phyloP scores from a whole-genome alignment of 2,113 vertebrate genomes.

The Cheilinus undulatus region DNA sequence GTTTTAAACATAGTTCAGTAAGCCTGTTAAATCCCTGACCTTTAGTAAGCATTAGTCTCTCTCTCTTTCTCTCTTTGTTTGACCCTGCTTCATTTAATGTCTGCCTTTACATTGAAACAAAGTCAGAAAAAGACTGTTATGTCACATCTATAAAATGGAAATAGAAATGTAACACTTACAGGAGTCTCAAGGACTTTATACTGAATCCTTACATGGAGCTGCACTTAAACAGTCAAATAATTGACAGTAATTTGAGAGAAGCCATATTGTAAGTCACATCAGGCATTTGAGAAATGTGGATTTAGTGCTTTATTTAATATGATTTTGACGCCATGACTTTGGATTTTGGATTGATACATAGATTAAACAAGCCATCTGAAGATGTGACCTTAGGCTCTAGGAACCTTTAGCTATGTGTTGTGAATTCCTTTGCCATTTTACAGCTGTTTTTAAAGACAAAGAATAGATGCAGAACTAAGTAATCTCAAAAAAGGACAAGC shows the following conservation, averaged over 20 bases:
- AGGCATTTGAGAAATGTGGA: too few species aligned
- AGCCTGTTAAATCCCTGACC: slow-evolving; percentile 65
- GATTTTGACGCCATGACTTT: neutral
- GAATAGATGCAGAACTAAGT: too few species aligned
- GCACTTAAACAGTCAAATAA: neutral
- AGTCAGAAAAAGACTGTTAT: slow-evolving; percentile 1
- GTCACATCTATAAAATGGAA: neutral
- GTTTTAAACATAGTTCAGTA: slow-evolving; percentile 73
- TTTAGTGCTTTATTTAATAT: neutral
- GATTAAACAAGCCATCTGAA: neutral
- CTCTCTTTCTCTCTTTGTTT: neutral
- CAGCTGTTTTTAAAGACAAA: neutral
- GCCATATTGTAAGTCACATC: neutral
- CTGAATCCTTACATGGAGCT: neutral
- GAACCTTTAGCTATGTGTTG: neutral
- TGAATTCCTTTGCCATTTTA: neutral
- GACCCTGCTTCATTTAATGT: neutral
- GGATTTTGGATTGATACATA: neutral
- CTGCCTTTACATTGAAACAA: neutral
- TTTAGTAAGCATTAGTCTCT: slow-evolving; percentile 23
- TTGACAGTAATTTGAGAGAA: neutral
- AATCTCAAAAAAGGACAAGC: too few species aligned
- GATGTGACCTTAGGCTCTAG: neutral
- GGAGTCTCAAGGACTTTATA: neutral
- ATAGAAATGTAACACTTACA: neutral